Conservation (phyloP, 2,888 invertebrate species). For the Eilema griseolum region DNA sequence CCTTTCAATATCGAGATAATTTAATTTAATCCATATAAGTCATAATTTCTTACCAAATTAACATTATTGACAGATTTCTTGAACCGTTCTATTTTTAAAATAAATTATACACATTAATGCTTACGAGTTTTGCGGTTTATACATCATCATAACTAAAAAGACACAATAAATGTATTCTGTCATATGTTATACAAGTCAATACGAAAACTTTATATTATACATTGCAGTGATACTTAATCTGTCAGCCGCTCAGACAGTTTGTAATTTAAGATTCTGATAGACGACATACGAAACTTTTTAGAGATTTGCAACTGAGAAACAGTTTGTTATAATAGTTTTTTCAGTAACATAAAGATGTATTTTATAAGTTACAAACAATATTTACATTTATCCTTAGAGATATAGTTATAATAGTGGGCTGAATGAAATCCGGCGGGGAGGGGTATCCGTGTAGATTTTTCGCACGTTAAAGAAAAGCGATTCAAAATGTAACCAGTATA, state of each 20-base stretch:
- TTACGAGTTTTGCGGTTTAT: not conserved
- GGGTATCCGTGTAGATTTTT: too few relatives aligned
- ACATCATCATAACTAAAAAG: not conserved
- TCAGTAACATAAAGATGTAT: not conserved
- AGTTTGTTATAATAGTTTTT: not conserved
- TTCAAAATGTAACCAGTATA: not conserved
- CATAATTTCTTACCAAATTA: not conserved
- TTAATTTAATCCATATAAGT: slow-evolving; percentile 14
- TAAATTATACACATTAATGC: not conserved
- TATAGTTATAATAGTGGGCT: not conserved
- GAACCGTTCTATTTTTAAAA: slow-evolving; percentile 8
- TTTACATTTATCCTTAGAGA: not conserved
- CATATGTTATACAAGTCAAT: not conserved
- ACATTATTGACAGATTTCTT: not conserved
- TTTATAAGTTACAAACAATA: not conserved
- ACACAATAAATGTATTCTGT: not conserved
- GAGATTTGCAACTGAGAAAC: not conserved
- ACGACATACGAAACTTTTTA: not conserved
- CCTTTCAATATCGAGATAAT: slow-evolving; percentile 44
- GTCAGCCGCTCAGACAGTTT: not conserved
- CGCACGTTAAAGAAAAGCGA: too few relatives aligned
- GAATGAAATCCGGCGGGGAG: too few relatives aligned
- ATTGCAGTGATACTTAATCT: not conserved
- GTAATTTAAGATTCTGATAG: not conserved
- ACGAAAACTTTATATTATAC: not conserved